phyloP scores from a whole-genome alignment of 1,140 invertebrate genomes.

The Sinonovacula constricta region DNA sequence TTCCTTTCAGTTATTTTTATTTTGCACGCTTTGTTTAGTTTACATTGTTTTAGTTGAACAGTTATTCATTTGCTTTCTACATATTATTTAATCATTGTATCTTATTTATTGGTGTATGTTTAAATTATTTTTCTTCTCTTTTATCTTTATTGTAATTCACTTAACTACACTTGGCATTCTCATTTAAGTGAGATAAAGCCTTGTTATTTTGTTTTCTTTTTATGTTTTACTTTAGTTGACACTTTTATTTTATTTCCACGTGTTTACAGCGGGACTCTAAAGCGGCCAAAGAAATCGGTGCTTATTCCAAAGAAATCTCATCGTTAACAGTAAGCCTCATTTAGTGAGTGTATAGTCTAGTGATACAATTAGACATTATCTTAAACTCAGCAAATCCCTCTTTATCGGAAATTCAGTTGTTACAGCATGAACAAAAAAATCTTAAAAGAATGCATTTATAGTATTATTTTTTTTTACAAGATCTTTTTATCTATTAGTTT shows the following conservation, averaged over 20 bases:
- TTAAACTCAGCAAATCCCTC: neutral
- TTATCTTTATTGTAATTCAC: no score
- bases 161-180: no score
- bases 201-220: neutral
- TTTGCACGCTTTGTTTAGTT: no score
- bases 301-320: conserved; percentile 71
- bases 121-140: no score
- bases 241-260: conserved; percentile 6
- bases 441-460: neutral
- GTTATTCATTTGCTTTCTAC: no score
- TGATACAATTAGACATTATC: neutral
- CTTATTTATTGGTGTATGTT: no score
- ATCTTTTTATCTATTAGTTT: neutral
- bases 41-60: no score
- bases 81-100: no score
- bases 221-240: conserved; percentile 11
- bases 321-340: conserved; percentile 68
- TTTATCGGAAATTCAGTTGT: neutral
- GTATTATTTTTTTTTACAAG: neutral
- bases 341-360: neutral
- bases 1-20: no score
- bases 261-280: conserved; percentile 60
- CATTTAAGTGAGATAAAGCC: no score
- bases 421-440: neutral
- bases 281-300: conserved; percentile 72